Base-by-base conservation (phyloP, 1,140 invertebrate species). In the Zaprionus kolodkinae region DNA sequence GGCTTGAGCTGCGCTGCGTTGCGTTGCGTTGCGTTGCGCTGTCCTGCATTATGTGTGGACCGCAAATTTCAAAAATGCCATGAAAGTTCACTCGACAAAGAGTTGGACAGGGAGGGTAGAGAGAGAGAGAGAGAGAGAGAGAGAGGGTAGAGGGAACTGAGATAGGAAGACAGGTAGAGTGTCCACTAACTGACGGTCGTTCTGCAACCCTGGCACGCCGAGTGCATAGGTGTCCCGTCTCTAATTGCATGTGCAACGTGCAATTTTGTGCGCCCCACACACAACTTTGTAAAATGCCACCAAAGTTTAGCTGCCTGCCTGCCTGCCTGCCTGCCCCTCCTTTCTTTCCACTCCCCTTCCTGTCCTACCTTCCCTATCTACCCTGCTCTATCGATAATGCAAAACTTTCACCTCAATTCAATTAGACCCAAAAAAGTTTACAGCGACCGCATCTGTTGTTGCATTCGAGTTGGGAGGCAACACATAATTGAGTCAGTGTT, bases 341-440 rank as follows among this genome's bases (percentile, higher is more conserved):
- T 10, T 45, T 63, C 17, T 56, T 0, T 17, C 35, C n/a, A 3
- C 35, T 17, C 27, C 55, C 13, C 12, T 5, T 6, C 6, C 12
- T 0, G 6, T 4, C 10, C 10, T 38, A 6, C 1, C n/a, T 48
- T 0, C 45, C 11, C 4, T n/a, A 2, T n/a, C 12, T 15, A 43
- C 13, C 13, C 45, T 48, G 10, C 15, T 1, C 15, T 48, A 21
- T 67, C 21, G 69, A 82, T 87, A 77, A 77, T 88, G 70, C 65
- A 68, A 48, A 79, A 79, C 79, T 81, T 86, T 82, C 54, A 33
- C 59, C 62, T 21, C 66, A 72, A 83, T 87, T 87, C 84, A 88
- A 84, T 87, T 88, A 80, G 66, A 69, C n/a, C 54, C 21, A 21
- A 33, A 40, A 36, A 72, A 86, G 71, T 70, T 72, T 3, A 10